Evolutionary conservation across 2,888 invertebrate species (phyloP).

Genomic region (Aspidiotus rigidus): DNA sequence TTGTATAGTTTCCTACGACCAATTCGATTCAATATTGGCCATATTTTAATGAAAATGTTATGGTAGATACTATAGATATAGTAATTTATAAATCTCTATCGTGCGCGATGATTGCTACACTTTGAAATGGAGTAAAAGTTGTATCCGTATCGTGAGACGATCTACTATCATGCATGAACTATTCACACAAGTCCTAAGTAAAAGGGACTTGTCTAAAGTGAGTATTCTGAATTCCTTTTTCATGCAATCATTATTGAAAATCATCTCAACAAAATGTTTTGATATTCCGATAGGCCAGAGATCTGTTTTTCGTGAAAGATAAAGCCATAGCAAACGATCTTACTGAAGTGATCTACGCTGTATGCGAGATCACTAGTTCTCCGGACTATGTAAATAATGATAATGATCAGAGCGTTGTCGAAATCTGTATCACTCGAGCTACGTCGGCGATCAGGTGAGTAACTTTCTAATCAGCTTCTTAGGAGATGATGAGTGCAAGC

Average conservation of each 20-base stretch:
- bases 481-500: neutral
- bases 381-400: slow-evolving; percentile 75
- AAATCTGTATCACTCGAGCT: slow-evolving; percentile 84
- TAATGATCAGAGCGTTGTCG: slow-evolving; percentile 88
- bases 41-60: too few species aligned
- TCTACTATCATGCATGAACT: slow-evolving; percentile 70
- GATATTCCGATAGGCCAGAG: slow-evolving; percentile 58
- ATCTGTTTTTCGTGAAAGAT: slow-evolving; percentile 80
- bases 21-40: too few species aligned
- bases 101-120: too few species aligned
- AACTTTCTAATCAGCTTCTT: neutral
- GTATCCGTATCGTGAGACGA: too few species aligned
- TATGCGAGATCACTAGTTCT: slow-evolving; percentile 70
- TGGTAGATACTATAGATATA: too few species aligned
- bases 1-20: too few species aligned
- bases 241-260: slow-evolving; percentile 17
- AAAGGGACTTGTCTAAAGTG: slow-evolving; percentile 70
- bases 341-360: slow-evolving; percentile 67
- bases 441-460: slow-evolving; percentile 71
- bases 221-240: slow-evolving; percentile 22
- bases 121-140: too few species aligned
- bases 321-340: slow-evolving; percentile 74
- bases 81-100: too few species aligned
- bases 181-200: slow-evolving; percentile 78
- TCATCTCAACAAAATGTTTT: neutral